Percentiles rank a stretch among this genome's conserved stretches.
Conservation (phyloP, 1,140 invertebrate genomes). For the Sarcophaga bullata region DNA sequence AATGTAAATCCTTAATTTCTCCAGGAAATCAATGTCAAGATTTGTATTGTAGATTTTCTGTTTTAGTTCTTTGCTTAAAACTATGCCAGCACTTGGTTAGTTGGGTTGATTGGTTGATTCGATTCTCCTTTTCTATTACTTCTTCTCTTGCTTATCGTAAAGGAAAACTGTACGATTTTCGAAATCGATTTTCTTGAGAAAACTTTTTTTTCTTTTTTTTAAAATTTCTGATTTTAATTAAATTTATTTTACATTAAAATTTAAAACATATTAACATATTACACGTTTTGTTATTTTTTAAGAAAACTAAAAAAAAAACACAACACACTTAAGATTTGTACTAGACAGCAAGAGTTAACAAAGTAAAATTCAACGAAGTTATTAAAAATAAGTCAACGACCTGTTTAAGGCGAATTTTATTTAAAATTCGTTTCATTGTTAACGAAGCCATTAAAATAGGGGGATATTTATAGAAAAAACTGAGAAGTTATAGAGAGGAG, state of each 20-base stretch:
- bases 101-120: not conserved
- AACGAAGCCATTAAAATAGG: not conserved
- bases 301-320: not conserved
- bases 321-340: not conserved
- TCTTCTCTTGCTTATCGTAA: not conserved
- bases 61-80: conserved; percentile 15
- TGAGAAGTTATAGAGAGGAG: no score
- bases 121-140: not conserved
- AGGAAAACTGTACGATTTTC: conserved; percentile 14
- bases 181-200: conserved; percentile 15
- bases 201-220: no score
- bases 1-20: conserved; percentile 25
- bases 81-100: conserved; percentile 17
- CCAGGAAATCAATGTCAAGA: conserved; percentile 35
- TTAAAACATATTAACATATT: not conserved
- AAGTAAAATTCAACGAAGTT: not conserved
- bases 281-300: not conserved
- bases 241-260: not conserved
- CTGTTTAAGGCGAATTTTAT: not conserved
- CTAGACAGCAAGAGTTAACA: not conserved
- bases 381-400: not conserved
- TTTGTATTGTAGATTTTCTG: not conserved
- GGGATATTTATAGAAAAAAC: not conserved
- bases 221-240: not conserved
- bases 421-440: not conserved